These are phyloP conservation scores for Dendrolimus kikuchii DNA, from an alignment of 1,140 invertebrate genomes.

Conservation along the genomic window DNA sequence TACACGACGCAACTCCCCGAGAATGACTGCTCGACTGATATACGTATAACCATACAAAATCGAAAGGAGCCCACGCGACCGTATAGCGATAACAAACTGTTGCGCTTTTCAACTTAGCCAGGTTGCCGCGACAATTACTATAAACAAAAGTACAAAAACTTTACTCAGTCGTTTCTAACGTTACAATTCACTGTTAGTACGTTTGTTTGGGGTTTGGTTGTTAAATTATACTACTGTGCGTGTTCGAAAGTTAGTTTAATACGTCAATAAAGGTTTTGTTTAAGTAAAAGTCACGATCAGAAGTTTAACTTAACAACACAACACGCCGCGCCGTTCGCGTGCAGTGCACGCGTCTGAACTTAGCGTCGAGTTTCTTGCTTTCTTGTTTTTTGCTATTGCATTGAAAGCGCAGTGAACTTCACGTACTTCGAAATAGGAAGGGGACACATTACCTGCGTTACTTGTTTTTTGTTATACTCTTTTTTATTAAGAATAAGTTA, in stretches of 20 bases:
- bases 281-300: conserved; percentile 45
- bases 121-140: conserved; percentile 37
- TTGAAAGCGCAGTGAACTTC: conserved; percentile 28
- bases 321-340: conserved; percentile 6
- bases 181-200: conserved; percentile 38
- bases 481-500: conserved; percentile 25
- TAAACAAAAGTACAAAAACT: conserved; percentile 55
- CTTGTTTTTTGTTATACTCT: conserved; percentile 2
- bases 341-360: conserved; percentile 14
- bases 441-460: conserved; percentile 21
- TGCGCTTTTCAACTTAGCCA: conserved; percentile 36
- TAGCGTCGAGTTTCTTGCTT: conserved; percentile 2
- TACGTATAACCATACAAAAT: conserved; percentile 51
- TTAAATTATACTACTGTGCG: conserved; percentile 34
- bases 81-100: conserved; percentile 20
- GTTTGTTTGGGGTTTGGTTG: conserved; percentile 34
- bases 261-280: conserved; percentile 50
- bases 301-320: conserved; percentile 3
- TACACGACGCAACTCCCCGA: conserved; percentile 24
- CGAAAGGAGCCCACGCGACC: conserved; percentile 28
- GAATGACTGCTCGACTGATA: conserved; percentile 40
- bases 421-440: conserved; percentile 17
- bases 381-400: conserved; percentile 12
- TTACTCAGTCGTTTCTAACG: conserved; percentile 31
- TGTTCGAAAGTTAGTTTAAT: conserved; percentile 34